Conservation (phyloP, 2,888 invertebrate genomes). For the Chaetoderma sp. region DNA sequence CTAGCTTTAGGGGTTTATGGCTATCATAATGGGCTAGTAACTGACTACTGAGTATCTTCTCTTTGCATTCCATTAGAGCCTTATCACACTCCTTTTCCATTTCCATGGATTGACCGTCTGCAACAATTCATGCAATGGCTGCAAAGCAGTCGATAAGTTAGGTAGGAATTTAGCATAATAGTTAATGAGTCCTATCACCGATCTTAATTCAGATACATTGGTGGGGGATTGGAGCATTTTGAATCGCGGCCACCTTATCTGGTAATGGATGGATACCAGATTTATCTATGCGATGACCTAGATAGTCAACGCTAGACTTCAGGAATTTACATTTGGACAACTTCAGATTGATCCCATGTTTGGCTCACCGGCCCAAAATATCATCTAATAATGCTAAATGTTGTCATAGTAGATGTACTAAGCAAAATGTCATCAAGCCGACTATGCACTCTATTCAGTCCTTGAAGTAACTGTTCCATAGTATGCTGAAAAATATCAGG, state of each 20-base stretch:
- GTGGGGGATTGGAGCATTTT: conserved; percentile 15
- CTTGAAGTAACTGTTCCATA: conserved; percentile 3
- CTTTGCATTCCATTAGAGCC: conserved; percentile 41
- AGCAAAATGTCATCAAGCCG: neutral
- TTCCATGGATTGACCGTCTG: conserved; percentile 24
- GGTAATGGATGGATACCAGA: conserved; percentile 24
- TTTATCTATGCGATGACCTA: conserved; percentile 33
- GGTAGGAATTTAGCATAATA: conserved; percentile 16
- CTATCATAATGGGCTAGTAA: conserved; percentile 58
- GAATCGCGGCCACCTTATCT: conserved; percentile 23
- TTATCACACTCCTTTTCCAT: conserved; percentile 21
- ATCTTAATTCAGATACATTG: conserved; percentile 5
- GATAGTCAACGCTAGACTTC: conserved; percentile 17
- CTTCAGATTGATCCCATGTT: conserved; percentile 6
- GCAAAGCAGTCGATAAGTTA: conserved; percentile 8
- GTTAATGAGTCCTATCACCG: conserved; percentile 15
- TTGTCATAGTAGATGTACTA: neutral
- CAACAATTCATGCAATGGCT: conserved; percentile 21
- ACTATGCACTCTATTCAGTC: neutral
- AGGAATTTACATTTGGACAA: conserved; percentile 17
- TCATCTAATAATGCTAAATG: neutral
- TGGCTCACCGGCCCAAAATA: neutral
- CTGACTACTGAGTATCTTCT: conserved; percentile 28
- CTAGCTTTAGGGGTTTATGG: conserved; percentile 49
- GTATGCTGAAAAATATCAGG: neutral